Evolutionary conservation across 2,888 invertebrate species (phyloP), one percentile per base, ranked within the genome.

Genomic region (Agriopis marginaria): DNA sequence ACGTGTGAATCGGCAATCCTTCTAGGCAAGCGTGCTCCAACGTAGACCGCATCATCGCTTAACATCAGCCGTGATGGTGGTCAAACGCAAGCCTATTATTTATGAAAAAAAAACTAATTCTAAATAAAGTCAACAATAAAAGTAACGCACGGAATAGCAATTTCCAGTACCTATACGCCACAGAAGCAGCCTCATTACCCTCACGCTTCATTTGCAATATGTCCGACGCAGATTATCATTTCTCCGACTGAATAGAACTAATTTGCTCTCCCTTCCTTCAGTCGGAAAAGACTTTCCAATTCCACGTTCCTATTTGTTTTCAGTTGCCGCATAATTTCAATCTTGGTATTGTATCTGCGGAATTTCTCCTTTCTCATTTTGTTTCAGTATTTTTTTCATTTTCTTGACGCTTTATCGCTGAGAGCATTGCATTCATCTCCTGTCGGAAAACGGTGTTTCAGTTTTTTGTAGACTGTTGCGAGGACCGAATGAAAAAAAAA

Each of bases 231-330:
- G 82, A 81, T 82, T 78, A 84, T 82, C 79, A 78, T 79, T 75
- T 75, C 66, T 66, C 58, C 70, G 73, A 73, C 79, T 85, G 83
- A 87, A 86, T 80, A 73, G 78, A 76, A 79, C 86, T 85, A 86
- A 87, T 87, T 86, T 82, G 63, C 73, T 68, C 76, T 77, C 75
- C 70, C 62, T 40, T 72, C 67, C 68, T 76, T 71, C 70, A 74
- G 72, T 69, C 70, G 66, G 74, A 72, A 49, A 47, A 68, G 76
- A 66, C 77, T 81, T 80, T 80, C 68, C 32, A 70, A 68, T 68
- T 67, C 59, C 76, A 69, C 69, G 64, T 71, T 74, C 63, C 73
- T 74, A 75, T 77, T 79, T 77, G 73, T 76, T 69, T 61, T 56
- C 72, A 58, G 64, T 44, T 63, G 7, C 62, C 61, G 68, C 68